Evolutionary conservation across 2,797 vertebrate species (phyloP).

Genomic region (Mormyrops attenuatus): DNA sequence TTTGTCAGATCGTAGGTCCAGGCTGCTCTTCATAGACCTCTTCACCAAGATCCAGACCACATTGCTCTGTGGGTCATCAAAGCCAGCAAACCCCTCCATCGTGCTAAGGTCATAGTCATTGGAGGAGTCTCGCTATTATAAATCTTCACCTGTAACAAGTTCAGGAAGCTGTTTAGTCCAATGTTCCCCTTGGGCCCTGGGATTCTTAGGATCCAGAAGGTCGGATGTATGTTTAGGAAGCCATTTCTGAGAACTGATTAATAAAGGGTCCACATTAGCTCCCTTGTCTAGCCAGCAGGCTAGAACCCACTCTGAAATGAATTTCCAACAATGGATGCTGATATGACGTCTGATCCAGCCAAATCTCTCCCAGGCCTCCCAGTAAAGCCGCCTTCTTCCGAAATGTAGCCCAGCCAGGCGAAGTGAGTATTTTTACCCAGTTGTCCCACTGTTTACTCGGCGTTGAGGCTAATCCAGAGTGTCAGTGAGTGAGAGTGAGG

Average conservation of each 20-base stretch:
- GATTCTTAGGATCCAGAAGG: not conserved
- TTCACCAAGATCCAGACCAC: not conserved
- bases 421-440: constrained; percentile 18
- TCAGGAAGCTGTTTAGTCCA: not conserved
- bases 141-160: not conserved
- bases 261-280: not conserved
- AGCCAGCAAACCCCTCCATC: not conserved
- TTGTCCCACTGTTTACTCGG: constrained; percentile 18
- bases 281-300: not conserved
- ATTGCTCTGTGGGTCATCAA: not conserved
- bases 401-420: not conserved
- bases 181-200: not conserved
- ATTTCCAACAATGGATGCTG: not conserved
- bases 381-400: not conserved
- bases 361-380: not conserved
- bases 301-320: not conserved
- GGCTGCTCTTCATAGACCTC: not conserved
- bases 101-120: not conserved
- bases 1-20: not conserved
- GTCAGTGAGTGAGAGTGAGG: not conserved
- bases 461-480: constrained; percentile 8
- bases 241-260: not conserved
- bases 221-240: not conserved
- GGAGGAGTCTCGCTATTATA: not conserved
- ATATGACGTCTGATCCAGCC: not conserved